Percentiles rank a stretch among this genome's conserved stretches.
These are phyloP conservation scores for Nomada hirtipes DNA, from an alignment of 2,888 invertebrate genomes.

Conservation along the genomic window DNA sequence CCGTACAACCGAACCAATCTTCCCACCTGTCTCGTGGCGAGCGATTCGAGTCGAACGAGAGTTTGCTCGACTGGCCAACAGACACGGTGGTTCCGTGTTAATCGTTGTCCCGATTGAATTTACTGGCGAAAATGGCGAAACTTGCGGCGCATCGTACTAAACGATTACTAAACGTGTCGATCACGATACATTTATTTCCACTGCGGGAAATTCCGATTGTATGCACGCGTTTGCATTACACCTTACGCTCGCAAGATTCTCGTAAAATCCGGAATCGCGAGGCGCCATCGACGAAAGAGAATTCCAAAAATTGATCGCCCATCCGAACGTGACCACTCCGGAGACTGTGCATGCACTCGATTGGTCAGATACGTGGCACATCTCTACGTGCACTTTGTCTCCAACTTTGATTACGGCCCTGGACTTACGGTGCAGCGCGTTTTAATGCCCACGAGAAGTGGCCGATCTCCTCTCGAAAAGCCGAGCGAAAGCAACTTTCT, in stretches of 20 bases:
- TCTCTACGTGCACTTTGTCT: not conserved
- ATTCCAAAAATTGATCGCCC: not conserved
- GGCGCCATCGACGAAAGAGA: not conserved
- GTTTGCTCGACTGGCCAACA: not conserved
- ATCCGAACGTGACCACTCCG: too few species aligned
- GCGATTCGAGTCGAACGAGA: not conserved
- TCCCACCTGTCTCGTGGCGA: not conserved
- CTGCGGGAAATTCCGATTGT: too few species aligned
- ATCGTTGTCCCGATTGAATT: constrained; percentile 9
- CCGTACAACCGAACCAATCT: constrained; percentile 12
- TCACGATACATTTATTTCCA: too few species aligned
- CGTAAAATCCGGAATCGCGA: not conserved
- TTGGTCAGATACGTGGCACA: not conserved
- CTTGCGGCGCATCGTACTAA: too few species aligned
- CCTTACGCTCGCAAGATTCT: too few species aligned
- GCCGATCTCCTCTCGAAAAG: constrained; percentile 67
- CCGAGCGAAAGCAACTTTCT: constrained; percentile 78
- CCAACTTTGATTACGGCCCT: constrained; percentile 55
- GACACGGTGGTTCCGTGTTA: not conserved
- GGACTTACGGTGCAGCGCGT: constrained; percentile 49
- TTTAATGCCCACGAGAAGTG: constrained; percentile 67
- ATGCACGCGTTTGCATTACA: too few species aligned
- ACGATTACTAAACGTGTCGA: too few species aligned
- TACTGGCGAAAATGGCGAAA: not conserved
- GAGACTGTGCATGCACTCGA: not conserved